Conservation (phyloP, 2,888 invertebrate species). For the Lepeophtheirus nordmannii region DNA sequence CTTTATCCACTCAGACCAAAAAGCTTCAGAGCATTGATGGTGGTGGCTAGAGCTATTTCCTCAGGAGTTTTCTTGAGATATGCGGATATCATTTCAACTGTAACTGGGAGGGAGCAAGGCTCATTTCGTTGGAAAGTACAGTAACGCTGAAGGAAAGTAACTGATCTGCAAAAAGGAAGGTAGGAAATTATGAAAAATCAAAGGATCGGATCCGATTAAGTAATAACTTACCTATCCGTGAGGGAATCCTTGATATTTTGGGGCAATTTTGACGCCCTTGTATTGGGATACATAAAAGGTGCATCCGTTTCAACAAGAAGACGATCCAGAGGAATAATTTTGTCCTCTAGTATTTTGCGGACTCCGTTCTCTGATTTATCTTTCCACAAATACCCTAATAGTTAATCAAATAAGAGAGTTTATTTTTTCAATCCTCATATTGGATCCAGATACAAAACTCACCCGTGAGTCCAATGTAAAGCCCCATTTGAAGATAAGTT, state of each 20-base stretch:
- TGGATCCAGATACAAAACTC: no score
- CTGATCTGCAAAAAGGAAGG: slow-evolving; percentile 42
- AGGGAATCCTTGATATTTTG: slow-evolving; percentile 68
- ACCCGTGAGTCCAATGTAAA: slow-evolving; percentile 68
- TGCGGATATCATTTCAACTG: slow-evolving; percentile 85
- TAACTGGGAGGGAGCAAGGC: slow-evolving; percentile 79
- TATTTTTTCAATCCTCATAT: background rate
- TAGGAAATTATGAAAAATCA: slow-evolving; percentile 13
- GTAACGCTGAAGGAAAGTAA: slow-evolving; percentile 67
- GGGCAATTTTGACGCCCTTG: slow-evolving; percentile 77
- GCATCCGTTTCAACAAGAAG: slow-evolving; percentile 81
- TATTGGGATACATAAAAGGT: slow-evolving; percentile 91
- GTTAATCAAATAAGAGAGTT: background rate
- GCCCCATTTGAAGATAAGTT: slow-evolving; percentile 65
- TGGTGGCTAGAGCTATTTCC: slow-evolving; percentile 74
- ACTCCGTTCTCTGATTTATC: slow-evolving; percentile 84
- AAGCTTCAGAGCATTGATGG: slow-evolving; percentile 75
- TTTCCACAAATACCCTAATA: slow-evolving; percentile 62
- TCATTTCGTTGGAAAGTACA: slow-evolving; percentile 92
- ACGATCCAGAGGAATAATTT: slow-evolving; percentile 62
- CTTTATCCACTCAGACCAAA: slow-evolving; percentile 44
- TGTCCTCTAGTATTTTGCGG: slow-evolving; percentile 60
- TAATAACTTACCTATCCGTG: slow-evolving; percentile 51
- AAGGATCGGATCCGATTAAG: background rate
- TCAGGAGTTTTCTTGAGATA: slow-evolving; percentile 71